Evolutionary conservation across 2,888 invertebrate species (phyloP).

Genomic region (Lamproptera curius): DNA sequence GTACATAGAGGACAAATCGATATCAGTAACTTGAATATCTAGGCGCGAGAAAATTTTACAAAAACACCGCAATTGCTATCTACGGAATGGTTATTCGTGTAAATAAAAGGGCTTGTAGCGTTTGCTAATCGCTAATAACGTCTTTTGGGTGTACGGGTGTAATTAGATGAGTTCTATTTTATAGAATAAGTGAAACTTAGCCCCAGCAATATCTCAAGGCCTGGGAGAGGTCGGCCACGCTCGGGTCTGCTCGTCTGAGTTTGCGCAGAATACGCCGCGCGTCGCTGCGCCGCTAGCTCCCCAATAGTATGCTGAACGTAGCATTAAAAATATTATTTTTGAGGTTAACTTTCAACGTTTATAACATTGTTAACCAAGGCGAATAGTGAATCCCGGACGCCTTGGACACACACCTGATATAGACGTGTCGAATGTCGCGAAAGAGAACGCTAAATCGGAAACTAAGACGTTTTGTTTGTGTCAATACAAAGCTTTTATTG

Average conservation of each 20-base stretch:
- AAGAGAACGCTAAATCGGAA: slow-evolving; percentile 67
- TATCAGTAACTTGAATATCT: background rate
- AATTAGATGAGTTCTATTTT: slow-evolving; percentile 19
- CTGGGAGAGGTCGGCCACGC: slow-evolving; percentile 45
- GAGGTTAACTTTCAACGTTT: slow-evolving; percentile 64
- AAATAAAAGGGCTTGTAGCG: slow-evolving; percentile 3
- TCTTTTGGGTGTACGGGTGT: slow-evolving; percentile 12
- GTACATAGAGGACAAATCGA: slow-evolving; percentile 10
- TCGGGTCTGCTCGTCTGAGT: slow-evolving; percentile 46
- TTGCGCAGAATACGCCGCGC: slow-evolving; percentile 46
- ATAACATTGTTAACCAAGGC: slow-evolving; percentile 50
- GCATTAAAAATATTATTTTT: slow-evolving; percentile 71
- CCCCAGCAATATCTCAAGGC: slow-evolving; percentile 24
- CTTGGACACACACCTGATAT: slow-evolving; percentile 39
- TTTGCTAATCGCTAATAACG: no score
- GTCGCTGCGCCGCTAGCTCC: slow-evolving; percentile 50
- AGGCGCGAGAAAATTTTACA: background rate
- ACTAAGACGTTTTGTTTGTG: slow-evolving; percentile 75
- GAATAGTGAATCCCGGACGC: slow-evolving; percentile 40
- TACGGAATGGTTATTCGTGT: slow-evolving; percentile 1
- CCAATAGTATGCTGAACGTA: slow-evolving; percentile 67
- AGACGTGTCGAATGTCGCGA: slow-evolving; percentile 72
- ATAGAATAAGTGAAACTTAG: slow-evolving; percentile 16
- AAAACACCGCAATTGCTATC: background rate
- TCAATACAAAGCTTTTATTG: slow-evolving; percentile 75